Evolutionary conservation across 2,888 invertebrate genomes (phyloP).

Genomic region (Tachina lurida): DNA sequence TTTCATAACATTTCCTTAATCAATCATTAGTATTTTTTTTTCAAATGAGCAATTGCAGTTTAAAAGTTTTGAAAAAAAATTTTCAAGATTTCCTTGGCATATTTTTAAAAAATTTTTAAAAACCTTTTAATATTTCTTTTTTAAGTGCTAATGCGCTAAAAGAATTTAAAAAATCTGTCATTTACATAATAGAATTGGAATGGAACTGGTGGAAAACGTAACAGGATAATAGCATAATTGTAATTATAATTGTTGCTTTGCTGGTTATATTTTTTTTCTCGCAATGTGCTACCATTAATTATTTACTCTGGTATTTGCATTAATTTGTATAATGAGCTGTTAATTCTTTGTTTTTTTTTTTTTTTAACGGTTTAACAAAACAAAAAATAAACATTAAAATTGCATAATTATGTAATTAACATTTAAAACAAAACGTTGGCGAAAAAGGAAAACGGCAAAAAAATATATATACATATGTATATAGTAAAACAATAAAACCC

Average conservation of each 20-base stretch:
- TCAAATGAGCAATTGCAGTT: constrained; percentile 31
- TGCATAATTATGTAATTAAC: constrained; percentile 73
- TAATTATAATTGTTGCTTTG: constrained; percentile 72
- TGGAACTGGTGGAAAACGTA: constrained; percentile 62
- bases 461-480: neutral
- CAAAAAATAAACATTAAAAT: constrained; percentile 51
- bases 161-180: constrained; percentile 30
- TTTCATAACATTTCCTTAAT: constrained; percentile 20
- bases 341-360: constrained; percentile 57
- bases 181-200: constrained; percentile 56
- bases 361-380: constrained; percentile 10
- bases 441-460: constrained; percentile 10
- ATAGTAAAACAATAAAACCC: constrained; percentile 15
- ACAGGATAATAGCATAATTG: constrained; percentile 79
- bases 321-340: constrained; percentile 74
- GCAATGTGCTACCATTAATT: constrained; percentile 78
- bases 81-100: constrained; percentile 30
- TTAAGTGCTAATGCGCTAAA: constrained; percentile 18
- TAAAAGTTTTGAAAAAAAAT: neutral
- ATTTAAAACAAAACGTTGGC: constrained; percentile 57
- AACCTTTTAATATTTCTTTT: constrained; percentile 2
- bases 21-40: neutral
- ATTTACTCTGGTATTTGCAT: constrained; percentile 80
- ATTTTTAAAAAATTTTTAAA: neutral
- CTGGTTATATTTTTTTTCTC: constrained; percentile 28